Percentiles rank a stretch among this genome's conserved stretches.
phyloP scores from a whole-genome alignment of 2,797 vertebrate genomes.

The Mormyrus hasselquistii region DNA sequence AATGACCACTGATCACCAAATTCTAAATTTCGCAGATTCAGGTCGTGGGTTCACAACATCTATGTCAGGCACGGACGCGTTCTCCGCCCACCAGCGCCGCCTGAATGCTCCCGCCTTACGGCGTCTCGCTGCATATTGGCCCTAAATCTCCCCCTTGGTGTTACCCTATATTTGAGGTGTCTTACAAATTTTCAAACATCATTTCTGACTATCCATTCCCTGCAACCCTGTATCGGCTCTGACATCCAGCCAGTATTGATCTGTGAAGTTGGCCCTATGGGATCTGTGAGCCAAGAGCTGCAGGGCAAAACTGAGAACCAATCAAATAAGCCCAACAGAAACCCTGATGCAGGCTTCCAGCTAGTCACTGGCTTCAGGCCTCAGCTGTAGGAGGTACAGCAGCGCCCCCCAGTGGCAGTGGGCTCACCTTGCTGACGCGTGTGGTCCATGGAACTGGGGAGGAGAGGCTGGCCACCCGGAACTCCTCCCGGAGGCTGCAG shows the following conservation, averaged over 20 bases:
- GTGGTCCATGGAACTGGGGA: conserved; percentile 94
- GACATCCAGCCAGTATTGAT: neutral
- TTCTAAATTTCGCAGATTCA: too few relatives aligned
- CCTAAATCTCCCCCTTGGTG: neutral
- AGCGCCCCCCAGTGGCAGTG: neutral
- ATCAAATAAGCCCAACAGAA: neutral
- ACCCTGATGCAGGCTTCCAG: neutral
- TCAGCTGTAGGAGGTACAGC: neutral
- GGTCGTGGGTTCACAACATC: too few relatives aligned
- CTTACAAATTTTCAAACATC: neutral
- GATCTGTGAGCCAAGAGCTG: neutral
- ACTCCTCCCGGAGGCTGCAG: conserved; percentile 86
- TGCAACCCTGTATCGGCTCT: neutral
- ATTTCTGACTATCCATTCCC: neutral
- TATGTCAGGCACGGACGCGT: neutral
- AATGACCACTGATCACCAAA: too few relatives aligned
- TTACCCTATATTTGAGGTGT: neutral
- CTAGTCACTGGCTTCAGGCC: neutral
- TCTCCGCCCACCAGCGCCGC: neutral
- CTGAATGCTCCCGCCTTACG: too few relatives aligned
- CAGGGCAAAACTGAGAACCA: neutral
- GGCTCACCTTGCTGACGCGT: conserved; percentile 88
- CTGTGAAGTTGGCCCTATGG: neutral
- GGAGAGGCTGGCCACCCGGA: conserved; percentile 91
- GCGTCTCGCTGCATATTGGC: neutral